These are phyloP conservation scores for Sycophila texana DNA, from an alignment of 2,888 invertebrate species.

Conservation along the genomic window DNA sequence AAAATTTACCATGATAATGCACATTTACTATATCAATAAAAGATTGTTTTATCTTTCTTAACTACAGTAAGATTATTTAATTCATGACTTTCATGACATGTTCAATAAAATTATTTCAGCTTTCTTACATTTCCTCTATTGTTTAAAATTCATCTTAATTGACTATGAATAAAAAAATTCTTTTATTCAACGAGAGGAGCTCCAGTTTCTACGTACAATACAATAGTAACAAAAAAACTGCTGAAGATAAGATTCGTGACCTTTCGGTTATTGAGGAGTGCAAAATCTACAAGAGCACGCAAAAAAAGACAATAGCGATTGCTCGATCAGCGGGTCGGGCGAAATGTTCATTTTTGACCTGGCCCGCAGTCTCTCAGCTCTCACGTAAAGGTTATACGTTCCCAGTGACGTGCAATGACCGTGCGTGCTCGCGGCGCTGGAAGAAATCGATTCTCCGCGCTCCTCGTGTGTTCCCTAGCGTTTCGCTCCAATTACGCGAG, in stretches of 20 bases:
- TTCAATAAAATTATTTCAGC: no score
- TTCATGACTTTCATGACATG: no score
- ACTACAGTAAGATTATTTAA: no score
- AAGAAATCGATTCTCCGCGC: slow-evolving; percentile 29
- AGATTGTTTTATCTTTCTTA: no score
- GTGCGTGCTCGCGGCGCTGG: slow-evolving; percentile 11
- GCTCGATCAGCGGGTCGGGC: neutral
- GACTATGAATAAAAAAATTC: no score
- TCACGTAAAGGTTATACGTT: slow-evolving; percentile 26
- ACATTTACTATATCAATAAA: no score
- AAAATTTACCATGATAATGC: no score
- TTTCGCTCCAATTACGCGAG: slow-evolving; percentile 37
- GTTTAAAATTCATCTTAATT: neutral
- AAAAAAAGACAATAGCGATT: slow-evolving; percentile 3
- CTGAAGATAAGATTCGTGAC: neutral
- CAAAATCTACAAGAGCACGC: neutral
- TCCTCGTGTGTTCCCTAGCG: neutral
- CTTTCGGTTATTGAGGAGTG: neutral
- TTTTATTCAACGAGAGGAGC: no score
- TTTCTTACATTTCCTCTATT: neutral
- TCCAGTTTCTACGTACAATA: no score
- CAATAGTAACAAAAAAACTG: no score
- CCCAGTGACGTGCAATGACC: slow-evolving; percentile 44
- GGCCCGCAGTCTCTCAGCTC: neutral
- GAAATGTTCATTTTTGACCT: slow-evolving; percentile 23